Evolutionary conservation across 2,797 vertebrate genomes (phyloP).

Genomic region (Chiloscyllium punctatum): DNA sequence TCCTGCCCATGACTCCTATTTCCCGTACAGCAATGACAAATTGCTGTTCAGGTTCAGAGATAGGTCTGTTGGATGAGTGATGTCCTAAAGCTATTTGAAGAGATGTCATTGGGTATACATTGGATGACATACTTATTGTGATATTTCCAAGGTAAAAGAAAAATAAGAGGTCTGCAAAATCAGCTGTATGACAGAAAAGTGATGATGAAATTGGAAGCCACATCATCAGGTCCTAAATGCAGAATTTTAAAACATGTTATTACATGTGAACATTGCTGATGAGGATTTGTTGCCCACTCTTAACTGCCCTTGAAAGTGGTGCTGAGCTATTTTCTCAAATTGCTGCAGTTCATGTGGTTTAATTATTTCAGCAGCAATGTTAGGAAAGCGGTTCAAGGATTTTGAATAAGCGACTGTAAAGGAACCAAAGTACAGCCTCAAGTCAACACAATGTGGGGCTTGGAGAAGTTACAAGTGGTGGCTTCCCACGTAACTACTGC

Average conservation of each 20-base stretch:
- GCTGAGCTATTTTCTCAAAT: too few relatives aligned
- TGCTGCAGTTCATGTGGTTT: too few relatives aligned
- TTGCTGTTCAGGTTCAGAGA: not conserved
- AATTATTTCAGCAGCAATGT: too few relatives aligned
- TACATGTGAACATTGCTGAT: not conserved
- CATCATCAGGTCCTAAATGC: not conserved
- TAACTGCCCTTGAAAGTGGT: too few relatives aligned
- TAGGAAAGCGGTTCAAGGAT: too few relatives aligned
- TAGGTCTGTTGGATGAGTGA: not conserved
- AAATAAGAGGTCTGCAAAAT: not conserved
- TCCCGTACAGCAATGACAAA: not conserved
- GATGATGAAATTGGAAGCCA: not conserved
- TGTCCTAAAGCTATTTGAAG: not conserved
- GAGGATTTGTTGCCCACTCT: not conserved
- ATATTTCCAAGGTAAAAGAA: not conserved
- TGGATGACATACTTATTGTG: not conserved
- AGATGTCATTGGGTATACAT: too few relatives aligned
- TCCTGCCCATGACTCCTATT: too few relatives aligned
- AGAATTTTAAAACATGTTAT: not conserved
- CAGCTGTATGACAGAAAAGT: not conserved
- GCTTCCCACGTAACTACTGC: too few relatives aligned
- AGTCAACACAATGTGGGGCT: too few relatives aligned
- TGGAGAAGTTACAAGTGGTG: too few relatives aligned
- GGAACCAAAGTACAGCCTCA: too few relatives aligned
- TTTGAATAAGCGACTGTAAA: too few relatives aligned